These are phyloP conservation scores for Budorcas taxicolor DNA, from an alignment of 2,113 vertebrate species.

Conservation along the genomic window DNA sequence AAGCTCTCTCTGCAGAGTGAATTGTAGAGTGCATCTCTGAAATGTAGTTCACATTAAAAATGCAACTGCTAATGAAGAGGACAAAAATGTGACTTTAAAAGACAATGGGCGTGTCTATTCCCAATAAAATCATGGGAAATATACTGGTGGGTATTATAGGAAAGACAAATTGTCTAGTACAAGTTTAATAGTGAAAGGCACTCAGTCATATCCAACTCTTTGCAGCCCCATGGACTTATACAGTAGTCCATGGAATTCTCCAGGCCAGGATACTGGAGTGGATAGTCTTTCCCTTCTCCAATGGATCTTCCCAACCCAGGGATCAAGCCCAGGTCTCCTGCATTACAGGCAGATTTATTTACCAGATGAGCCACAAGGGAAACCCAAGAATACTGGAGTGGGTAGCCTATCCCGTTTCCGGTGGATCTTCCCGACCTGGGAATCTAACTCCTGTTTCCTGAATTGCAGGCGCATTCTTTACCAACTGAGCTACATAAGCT, in stretches of 20 bases:
- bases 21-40: not conserved
- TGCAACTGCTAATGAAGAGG: not conserved
- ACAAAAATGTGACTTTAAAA: not conserved
- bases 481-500: not conserved
- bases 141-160: not conserved
- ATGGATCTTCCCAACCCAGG: not conserved
- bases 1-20: not conserved
- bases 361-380: not conserved
- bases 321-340: fast-evolving
- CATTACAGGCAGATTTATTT: not conserved
- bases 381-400: not conserved
- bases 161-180: not conserved
- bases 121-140: not conserved
- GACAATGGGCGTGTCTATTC: not conserved
- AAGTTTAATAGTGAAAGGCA: not conserved
- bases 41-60: not conserved
- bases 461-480: not conserved
- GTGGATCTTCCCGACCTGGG: fast-evolving
- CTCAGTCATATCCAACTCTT: not conserved
- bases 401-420: not conserved
- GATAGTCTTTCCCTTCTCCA: not conserved
- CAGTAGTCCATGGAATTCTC: not conserved
- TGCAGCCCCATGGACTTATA: not conserved
- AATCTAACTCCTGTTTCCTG: not conserved
- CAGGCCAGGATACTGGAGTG: not conserved